Base-by-base conservation (phyloP, 2,888 invertebrate species). In the Caenorhabditis wallacei region DNA sequence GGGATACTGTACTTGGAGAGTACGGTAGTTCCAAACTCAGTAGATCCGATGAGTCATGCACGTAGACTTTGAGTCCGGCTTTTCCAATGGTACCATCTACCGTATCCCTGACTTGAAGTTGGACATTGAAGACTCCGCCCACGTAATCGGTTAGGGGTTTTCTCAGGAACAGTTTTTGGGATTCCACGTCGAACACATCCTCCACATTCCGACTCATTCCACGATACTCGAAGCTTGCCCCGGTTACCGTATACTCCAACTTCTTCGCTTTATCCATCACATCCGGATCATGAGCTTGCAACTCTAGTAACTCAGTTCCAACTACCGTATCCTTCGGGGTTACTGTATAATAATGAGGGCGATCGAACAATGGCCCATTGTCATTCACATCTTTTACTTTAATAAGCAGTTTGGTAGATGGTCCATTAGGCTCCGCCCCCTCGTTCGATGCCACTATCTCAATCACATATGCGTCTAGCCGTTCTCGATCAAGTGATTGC, bases 141-240 rank as follows among this genome's bases (percentile, higher is more conserved):
- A 80, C 83, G 57, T 80, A 84, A 48, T 84, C 66, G 16, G 43
- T 51, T 13, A 84, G 48, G 0, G 64, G 24, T 37, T 75, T 51
- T 24, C 53, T 20, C 1, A 66, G 51, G 30, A 48, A 40, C 3
- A 84, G 26, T 40, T 43, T 59, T n/a, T 59, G 80, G 8, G 57
- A 64, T 8, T 51, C 43, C 3, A 80, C 53, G 22, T 74, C 76
- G 18, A 79, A 68, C 5, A 84, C 30, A 10, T 70, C 83, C 13
- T 79, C 80, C 24, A 80, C 75, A 26, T 54, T 79, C 22, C 83
- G 20, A 46, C 53, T 64, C 83, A 84, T 84, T 18, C 83, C 83
- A 8, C 83, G 61, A 48, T 84, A 84, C 54, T 84, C 83, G 24
- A 84, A 84, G 48, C 48, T 80, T 1, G 66, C 61, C 7, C 64